Conservation (phyloP, 2,888 invertebrate species). For the Ormyrus pomaceus region DNA sequence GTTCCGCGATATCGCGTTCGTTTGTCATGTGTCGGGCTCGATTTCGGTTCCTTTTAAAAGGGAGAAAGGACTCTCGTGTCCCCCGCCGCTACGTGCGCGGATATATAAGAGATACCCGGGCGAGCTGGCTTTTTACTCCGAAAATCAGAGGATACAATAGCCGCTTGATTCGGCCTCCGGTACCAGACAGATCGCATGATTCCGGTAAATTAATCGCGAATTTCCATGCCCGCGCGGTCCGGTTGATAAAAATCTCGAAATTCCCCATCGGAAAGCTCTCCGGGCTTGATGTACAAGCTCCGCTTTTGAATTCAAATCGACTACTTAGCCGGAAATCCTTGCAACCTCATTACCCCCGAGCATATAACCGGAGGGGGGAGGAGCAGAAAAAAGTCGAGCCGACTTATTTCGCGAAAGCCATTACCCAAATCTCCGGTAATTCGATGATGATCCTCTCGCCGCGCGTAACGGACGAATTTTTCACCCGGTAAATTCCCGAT, state of each 20-base stretch:
- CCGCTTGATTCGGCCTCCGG: no score
- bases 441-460: conserved; percentile 7
- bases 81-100: not conserved
- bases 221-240: not conserved
- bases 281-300: not conserved
- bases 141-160: no score
- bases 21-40: conserved; percentile 51
- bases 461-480: no score
- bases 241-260: not conserved
- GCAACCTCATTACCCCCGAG: not conserved
- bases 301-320: conserved; percentile 1
- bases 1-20: conserved; percentile 42
- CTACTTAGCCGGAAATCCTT: not conserved
- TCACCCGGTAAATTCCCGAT: conserved; percentile 7
- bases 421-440: conserved; percentile 15
- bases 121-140: not conserved
- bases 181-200: no score
- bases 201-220: not conserved
- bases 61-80: not conserved
- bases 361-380: no score
- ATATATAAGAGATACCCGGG: conserved; percentile 15
- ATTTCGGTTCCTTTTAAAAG: conserved; percentile 36
- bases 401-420: conserved; percentile 4
- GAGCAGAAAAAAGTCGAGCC: not conserved
- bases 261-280: no score